Base-by-base conservation (phyloP, 2,797 vertebrate species). In the Rhynchonycteris naso region DNA sequence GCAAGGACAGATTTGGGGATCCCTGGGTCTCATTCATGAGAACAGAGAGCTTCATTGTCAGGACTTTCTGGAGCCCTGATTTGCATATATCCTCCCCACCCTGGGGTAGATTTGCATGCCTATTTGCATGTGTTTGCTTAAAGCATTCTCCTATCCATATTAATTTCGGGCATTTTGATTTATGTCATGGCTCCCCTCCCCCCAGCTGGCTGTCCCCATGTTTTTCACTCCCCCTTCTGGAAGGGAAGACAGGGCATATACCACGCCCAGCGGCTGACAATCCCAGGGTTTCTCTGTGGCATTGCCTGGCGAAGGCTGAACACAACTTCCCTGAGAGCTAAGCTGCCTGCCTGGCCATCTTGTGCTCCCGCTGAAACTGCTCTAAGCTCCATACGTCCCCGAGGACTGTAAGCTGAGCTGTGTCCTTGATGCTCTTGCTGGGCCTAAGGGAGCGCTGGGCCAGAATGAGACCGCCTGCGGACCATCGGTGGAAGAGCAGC, bases 391-490 rank as follows among this genome's bases (percentile, higher is more conserved):
- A 52, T 4, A 83, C 24, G 79, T 92, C 92, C 91, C 93, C 9
- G 30, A 68, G 88, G 95, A 58, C 82, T 15, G 7, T 69, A 89
- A 90, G 11, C 81, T 58, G 54, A 87, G 54, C 83, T 2, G 2
- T 4, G 69, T 87, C 80, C 90, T 94, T 71, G 81, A 90, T 2
- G 74, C 28, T 94, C 79, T 89, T 3, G n/a, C 84, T 7, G 61
- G 85, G 78, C 81, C 84, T 30, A 3, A 7, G 65, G 71, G 38
- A 81, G 65, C 0, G 9, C 81, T 91, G 76, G 93, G 80, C 91
- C 28, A 13, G 75, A 95, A 90, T 76, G 94, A 83, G 88, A 94
- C 82, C 6, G 47, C 95, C 96, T 91, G 92, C 47, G 66, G 88
- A 75, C 79, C 76, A 61, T 93, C 61, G 18, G 74, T 2, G 0